phyloP scores from a whole-genome alignment of 1,140 invertebrate species.

The Drosophila guanche region DNA sequence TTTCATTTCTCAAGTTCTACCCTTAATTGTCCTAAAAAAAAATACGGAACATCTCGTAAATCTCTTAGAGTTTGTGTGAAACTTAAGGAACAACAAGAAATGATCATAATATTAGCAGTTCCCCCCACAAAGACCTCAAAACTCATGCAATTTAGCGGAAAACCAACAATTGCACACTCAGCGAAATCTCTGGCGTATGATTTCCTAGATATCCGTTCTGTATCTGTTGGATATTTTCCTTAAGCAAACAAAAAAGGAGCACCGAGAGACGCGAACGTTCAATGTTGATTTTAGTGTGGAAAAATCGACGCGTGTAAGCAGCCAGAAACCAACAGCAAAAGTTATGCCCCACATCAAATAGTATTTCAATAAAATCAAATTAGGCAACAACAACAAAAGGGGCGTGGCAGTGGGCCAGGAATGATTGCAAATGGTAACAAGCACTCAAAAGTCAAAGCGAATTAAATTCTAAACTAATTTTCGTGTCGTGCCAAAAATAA shows the following conservation, averaged over 20 bases:
- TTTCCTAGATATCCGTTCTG: too few relatives aligned
- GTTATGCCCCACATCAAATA: constrained; percentile 55
- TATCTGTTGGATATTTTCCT: too few relatives aligned
- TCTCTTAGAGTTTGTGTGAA: constrained; percentile 1
- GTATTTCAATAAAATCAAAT: constrained; percentile 62
- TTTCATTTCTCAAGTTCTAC: too few relatives aligned
- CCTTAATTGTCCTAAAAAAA: too few relatives aligned
- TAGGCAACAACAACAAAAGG: constrained; percentile 32
- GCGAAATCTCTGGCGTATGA: too few relatives aligned
- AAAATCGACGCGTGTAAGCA: constrained; percentile 22
- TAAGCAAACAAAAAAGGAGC: too few relatives aligned
- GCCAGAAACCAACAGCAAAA: constrained; percentile 3
- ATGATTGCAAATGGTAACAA: constrained; percentile 73
- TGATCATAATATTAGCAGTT: constrained; percentile 13
- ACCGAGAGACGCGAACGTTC: too few relatives aligned
- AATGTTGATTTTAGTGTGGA: background rate
- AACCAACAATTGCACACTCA: too few relatives aligned
- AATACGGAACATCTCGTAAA: constrained; percentile 1
- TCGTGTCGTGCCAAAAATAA: constrained; percentile 81
- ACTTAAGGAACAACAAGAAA: constrained; percentile 1
- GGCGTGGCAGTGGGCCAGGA: constrained; percentile 5
- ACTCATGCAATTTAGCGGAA: too few relatives aligned
- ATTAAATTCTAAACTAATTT: constrained; percentile 82
- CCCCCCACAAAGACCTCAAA: background rate
- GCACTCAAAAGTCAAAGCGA: constrained; percentile 80